Percentiles rank a stretch among this genome's conserved stretches.
Conservation (phyloP, 92 coral and sea anemone genomes). For the Umimayanthus kanabou region DNA sequence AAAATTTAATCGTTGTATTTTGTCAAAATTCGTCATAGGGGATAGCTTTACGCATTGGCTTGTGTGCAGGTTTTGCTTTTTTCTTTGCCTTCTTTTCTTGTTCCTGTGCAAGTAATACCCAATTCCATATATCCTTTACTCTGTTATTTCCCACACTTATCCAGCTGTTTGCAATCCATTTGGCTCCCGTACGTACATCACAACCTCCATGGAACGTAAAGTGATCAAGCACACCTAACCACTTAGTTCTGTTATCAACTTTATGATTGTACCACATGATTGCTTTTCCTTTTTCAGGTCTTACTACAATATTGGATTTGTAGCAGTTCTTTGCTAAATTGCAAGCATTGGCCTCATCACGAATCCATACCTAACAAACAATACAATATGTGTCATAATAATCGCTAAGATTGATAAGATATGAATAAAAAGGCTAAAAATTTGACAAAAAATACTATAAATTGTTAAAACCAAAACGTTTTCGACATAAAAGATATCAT, state of each 20-base stretch:
- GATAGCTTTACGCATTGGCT: neutral
- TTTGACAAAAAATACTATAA: too few relatives aligned
- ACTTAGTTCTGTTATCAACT: slow-evolving; percentile 65
- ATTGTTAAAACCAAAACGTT: too few relatives aligned
- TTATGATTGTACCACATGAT: slow-evolving; percentile 94
- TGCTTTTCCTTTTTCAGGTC: slow-evolving; percentile 93
- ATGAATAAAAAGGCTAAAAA: neutral
- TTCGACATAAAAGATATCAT: too few relatives aligned
- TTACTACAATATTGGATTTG: slow-evolving; percentile 84
- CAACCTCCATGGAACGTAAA: slow-evolving; percentile 94
- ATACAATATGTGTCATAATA: neutral
- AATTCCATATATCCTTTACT: slow-evolving; percentile 72
- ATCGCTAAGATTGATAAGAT: neutral
- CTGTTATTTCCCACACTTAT: slow-evolving; percentile 85
- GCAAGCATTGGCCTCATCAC: slow-evolving; percentile 76
- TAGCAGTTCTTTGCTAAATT: slow-evolving; percentile 92
- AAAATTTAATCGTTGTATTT: too few relatives aligned
- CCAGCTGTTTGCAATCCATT: slow-evolving; percentile 98
- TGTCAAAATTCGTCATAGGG: slow-evolving; percentile 41
- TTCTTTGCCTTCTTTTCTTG: slow-evolving; percentile 25
- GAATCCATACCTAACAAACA: slow-evolving; percentile 71
- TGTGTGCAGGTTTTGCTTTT: neutral
- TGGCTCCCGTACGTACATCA: slow-evolving; percentile 76
- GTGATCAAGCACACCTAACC: slow-evolving; percentile 88
- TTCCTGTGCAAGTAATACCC: slow-evolving; percentile 73